Conservation (phyloP, 2,113 vertebrate genomes). For the Pachyramphus minor region DNA sequence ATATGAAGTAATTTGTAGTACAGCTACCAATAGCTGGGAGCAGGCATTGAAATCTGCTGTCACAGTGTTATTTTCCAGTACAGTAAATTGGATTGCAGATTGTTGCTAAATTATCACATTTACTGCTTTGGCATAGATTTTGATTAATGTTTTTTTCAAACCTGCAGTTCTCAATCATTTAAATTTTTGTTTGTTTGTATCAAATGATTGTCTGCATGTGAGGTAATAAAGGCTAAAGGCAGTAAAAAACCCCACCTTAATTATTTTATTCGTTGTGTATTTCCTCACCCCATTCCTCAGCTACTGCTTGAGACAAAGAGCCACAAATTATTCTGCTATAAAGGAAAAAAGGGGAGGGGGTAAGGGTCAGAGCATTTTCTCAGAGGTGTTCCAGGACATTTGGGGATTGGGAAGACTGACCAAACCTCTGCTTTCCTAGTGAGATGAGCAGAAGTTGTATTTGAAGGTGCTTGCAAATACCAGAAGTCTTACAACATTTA, state of each 20-base stretch:
- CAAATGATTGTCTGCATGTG: neutral
- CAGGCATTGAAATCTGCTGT: neutral
- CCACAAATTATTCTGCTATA: neutral
- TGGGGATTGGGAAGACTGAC: neutral
- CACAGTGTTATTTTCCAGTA: neutral
- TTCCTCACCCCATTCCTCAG: neutral
- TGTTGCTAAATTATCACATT: neutral
- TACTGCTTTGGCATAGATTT: neutral
- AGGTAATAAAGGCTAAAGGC: neutral
- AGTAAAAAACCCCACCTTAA: neutral
- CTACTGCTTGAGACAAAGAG: neutral
- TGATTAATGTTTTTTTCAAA: neutral
- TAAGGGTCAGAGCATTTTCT: neutral
- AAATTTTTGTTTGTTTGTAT: neutral
- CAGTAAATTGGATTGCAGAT: neutral
- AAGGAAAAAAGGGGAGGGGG: accelerated
- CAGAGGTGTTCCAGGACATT: neutral
- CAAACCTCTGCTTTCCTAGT: neutral
- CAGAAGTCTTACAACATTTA: neutral
- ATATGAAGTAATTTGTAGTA: neutral
- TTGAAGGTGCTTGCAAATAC: neutral
- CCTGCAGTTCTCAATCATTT: neutral
- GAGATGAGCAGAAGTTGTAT: neutral
- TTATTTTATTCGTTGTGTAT: neutral
- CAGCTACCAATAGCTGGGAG: neutral